Conservation (phyloP, 2,113 vertebrate species). For the Cyanocitta stelleri region DNA sequence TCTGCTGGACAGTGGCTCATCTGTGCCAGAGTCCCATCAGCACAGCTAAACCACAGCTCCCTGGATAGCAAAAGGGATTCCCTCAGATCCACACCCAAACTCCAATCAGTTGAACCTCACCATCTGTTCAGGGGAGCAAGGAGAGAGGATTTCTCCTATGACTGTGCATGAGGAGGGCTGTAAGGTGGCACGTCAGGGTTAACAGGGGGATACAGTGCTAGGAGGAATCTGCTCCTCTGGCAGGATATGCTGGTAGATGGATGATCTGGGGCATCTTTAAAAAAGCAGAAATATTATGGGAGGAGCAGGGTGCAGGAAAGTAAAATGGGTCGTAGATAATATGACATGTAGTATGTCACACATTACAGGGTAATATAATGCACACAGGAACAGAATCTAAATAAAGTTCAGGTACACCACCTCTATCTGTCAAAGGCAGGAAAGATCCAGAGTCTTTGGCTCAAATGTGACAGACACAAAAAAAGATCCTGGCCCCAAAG, state of each 20-base stretch:
- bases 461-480: not conserved
- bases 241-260: not conserved
- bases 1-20: not conserved
- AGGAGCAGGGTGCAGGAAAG: not conserved
- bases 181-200: rapidly evolving
- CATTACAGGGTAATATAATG: not conserved
- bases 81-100: not conserved
- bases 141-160: not conserved
- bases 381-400: not conserved
- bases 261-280: not conserved
- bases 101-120: rapidly evolving
- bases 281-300: not conserved
- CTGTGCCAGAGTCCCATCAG: too few relatives aligned
- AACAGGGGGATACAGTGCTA: not conserved
- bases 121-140: rapidly evolving
- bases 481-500: not conserved
- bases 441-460: not conserved
- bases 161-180: rapidly evolving
- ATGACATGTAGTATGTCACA: too few relatives aligned
- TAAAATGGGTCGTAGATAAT: not conserved
- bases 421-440: not conserved
- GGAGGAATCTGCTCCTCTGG: not conserved
- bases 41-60: not conserved
- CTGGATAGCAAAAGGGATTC: not conserved
- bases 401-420: not conserved